Evolutionary conservation across 2,797 vertebrate genomes (phyloP), one percentile per base, ranked within the genome.

Genomic region (Sphenopsis melanotis): DNA sequence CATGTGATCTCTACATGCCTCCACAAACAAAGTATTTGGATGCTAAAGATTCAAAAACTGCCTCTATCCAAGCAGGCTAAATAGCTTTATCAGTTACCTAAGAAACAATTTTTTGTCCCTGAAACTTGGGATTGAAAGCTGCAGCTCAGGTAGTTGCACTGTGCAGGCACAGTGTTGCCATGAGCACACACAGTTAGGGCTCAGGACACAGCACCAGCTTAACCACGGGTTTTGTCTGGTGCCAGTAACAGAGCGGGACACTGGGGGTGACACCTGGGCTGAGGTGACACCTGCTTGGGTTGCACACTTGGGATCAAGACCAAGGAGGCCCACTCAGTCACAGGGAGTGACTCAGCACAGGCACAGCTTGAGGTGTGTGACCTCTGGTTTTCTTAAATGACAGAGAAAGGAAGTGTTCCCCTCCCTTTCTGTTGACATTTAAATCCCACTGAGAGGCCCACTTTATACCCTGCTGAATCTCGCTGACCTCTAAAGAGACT

Each of bases 251-350:
- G 26, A 24, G 30, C 0, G 2, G 50, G 36, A 37, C 46, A 20
- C 56, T 0, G 11, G 15, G 9, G n/a, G 23, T 36, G 29, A 32
- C 46, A 30, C 49, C 0, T 1, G 19, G 46, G 52, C 21, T 16
- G 57, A 78, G 27, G 29, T 34, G 30, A n/a, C n/a, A 26, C 50
- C 80, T 42, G 53, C 60, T 6, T 30, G 55, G 53, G 12, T 10
- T 18, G 37, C 87, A 70, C 1, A 0, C 12, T 1, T 52, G 47
- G 55, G 39, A 41, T n/a, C 3, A 5, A 56, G 52, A 50, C 52
- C 70, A 32, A 14, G 12, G 19, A n/a, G 37, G 15, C 15, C 34
- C 11, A 5, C 14, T 32, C 20, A 41, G 2, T 2, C 0, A 1
- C 19, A 26, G 61, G 44, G 56, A 63, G 34, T 6, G 24, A 42